These are phyloP conservation scores for Lucifuga dentata DNA, from an alignment of 2,113 vertebrate genomes.

Conservation along the genomic window DNA sequence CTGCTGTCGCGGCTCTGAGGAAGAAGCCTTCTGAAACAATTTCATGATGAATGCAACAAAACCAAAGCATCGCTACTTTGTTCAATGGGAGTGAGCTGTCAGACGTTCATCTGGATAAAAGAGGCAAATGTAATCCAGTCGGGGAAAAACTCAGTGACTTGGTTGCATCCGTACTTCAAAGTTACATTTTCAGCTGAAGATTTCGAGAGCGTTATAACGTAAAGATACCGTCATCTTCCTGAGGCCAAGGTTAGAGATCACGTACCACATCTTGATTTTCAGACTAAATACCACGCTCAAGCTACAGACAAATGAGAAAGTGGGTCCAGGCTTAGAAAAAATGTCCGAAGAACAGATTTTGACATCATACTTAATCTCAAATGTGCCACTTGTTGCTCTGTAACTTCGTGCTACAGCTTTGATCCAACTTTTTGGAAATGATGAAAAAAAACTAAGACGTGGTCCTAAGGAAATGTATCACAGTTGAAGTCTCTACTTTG, in stretches of 20 bases:
- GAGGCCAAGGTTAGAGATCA: conserved; percentile 45
- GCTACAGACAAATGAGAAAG: conserved; percentile 4
- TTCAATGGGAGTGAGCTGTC: conserved; percentile 46
- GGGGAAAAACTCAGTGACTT: conserved; percentile 38
- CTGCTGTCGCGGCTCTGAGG: conserved; percentile 46
- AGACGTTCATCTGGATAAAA: conserved; percentile 50
- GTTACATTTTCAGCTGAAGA: conserved; percentile 29
- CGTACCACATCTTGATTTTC: conserved; percentile 13
- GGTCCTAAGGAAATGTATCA: conserved; percentile 25
- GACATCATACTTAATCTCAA: conserved; percentile 15
- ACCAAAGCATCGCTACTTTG: conserved; percentile 20
- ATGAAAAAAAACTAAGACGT: conserved; percentile 2
- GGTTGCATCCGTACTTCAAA: conserved; percentile 41
- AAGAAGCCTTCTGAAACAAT: conserved; percentile 36
- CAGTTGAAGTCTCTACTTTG: not conserved
- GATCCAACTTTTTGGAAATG: conserved; percentile 14
- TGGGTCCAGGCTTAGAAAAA: conserved; percentile 20
- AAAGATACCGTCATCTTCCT: conserved; percentile 43
- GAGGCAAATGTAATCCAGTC: conserved; percentile 48
- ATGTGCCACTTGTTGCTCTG: conserved; percentile 8
- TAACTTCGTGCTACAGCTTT: conserved; percentile 28
- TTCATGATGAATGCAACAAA: conserved; percentile 27
- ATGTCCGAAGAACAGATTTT: not conserved
- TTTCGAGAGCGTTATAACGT: conserved; percentile 42
- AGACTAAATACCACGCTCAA: conserved; percentile 5